These are phyloP conservation scores for Drosophila emarginata DNA, from an alignment of 2,888 invertebrate genomes.

Conservation along the genomic window DNA sequence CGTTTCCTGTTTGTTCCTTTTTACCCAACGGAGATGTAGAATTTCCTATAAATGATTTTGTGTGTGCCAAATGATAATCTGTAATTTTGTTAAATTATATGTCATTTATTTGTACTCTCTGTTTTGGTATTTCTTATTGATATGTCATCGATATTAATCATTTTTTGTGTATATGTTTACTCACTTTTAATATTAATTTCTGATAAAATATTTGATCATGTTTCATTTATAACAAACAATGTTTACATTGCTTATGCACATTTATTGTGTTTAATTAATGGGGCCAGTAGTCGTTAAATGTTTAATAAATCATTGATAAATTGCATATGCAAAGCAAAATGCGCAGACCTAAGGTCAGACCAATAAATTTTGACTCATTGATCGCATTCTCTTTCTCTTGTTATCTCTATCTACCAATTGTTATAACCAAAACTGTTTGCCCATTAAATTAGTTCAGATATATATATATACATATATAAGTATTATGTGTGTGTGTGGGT, in stretches of 20 bases:
- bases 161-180: background rate
- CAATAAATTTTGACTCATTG: conserved; percentile 49
- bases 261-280: conserved; percentile 62
- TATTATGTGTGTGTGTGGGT: conserved; percentile 11
- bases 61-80: background rate
- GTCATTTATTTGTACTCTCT: too few relatives aligned
- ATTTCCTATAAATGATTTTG: background rate
- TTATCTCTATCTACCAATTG: background rate
- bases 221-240: conserved; percentile 7
- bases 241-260: conserved; percentile 29
- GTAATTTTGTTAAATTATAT: background rate
- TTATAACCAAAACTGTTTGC: conserved; percentile 19
- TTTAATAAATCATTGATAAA: conserved; percentile 54
- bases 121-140: too few relatives aligned
- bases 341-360: conserved; percentile 30
- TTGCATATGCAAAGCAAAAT: conserved; percentile 53
- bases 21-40: background rate
- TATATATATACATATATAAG: background rate
- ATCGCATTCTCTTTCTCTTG: background rate
- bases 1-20: background rate
- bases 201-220: conserved; percentile 5
- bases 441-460: conserved; percentile 34
- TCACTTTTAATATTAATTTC: background rate
- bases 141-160: background rate
- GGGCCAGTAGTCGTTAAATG: conserved; percentile 26